phyloP scores from a whole-genome alignment of 2,797 vertebrate species.

The Denticeps clupeoides region DNA sequence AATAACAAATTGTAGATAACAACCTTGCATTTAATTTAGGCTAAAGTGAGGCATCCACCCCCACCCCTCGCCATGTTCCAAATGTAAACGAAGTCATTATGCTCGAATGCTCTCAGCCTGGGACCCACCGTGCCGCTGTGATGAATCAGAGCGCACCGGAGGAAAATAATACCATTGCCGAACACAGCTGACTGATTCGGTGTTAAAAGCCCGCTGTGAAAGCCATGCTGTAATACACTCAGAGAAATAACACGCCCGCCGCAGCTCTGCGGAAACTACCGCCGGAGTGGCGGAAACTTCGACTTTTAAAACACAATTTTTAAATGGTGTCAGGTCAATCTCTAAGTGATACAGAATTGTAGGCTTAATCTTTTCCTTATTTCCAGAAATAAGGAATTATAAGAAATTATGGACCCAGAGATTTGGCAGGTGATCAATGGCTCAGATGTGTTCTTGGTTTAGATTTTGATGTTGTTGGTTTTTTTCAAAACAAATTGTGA shows the following conservation, averaged over 20 bases:
- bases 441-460: too few relatives aligned
- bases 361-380: too few relatives aligned
- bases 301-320: too few relatives aligned
- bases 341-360: too few relatives aligned
- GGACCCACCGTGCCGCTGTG: not conserved
- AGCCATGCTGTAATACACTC: not conserved
- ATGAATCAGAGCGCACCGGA: not conserved
- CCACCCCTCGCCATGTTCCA: not conserved
- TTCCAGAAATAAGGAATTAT: too few relatives aligned
- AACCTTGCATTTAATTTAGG: not conserved
- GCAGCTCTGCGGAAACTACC: constrained; percentile 32
- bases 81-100: not conserved
- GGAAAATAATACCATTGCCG: not conserved
- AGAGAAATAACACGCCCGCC: constrained; percentile 17
- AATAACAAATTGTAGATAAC: too few relatives aligned
- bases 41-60: not conserved
- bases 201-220: not conserved
- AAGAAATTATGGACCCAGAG: too few relatives aligned
- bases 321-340: too few relatives aligned
- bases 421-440: too few relatives aligned
- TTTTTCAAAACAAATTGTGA: too few relatives aligned
- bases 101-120: not conserved
- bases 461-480: too few relatives aligned
- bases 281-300: constrained; percentile 21
- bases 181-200: not conserved